Conservation (phyloP, 92 coral and sea anemone species). For the Metridium senile region DNA sequence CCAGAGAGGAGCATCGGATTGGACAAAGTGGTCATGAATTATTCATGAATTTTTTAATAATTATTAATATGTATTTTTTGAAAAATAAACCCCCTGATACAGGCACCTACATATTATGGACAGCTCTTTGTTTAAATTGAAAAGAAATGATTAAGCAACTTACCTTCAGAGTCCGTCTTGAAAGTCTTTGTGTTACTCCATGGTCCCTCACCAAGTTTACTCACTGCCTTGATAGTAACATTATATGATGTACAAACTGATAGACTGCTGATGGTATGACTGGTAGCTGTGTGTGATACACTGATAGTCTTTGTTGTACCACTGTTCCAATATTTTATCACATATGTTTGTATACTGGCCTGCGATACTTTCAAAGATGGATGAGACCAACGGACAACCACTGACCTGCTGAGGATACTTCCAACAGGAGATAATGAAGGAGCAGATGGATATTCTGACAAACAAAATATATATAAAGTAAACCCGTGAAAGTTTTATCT, state of each 20-base stretch:
- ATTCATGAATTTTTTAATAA: too few species aligned
- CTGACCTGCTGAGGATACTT: constrained; percentile 11
- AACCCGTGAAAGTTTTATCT: too few species aligned
- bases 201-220: constrained; percentile 41
- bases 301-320: neutral
- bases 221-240: constrained; percentile 36
- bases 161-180: constrained; percentile 50
- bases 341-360: constrained; percentile 7
- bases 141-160: too few species aligned
- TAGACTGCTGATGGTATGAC: constrained; percentile 15
- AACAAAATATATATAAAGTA: too few species aligned
- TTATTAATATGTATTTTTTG: too few species aligned
- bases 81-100: too few species aligned
- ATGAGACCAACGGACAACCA: constrained; percentile 35
- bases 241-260: constrained; percentile 36
- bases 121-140: too few species aligned
- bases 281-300: constrained; percentile 1
- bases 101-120: too few species aligned
- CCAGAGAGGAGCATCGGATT: too few species aligned
- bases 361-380: constrained; percentile 18
- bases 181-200: constrained; percentile 39
- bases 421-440: constrained; percentile 3
- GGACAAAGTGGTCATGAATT: too few species aligned
- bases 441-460: constrained; percentile 38
- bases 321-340: constrained; percentile 15